Evolutionary conservation across 2,888 invertebrate species (phyloP).

Genomic region (Pteria penguin): DNA sequence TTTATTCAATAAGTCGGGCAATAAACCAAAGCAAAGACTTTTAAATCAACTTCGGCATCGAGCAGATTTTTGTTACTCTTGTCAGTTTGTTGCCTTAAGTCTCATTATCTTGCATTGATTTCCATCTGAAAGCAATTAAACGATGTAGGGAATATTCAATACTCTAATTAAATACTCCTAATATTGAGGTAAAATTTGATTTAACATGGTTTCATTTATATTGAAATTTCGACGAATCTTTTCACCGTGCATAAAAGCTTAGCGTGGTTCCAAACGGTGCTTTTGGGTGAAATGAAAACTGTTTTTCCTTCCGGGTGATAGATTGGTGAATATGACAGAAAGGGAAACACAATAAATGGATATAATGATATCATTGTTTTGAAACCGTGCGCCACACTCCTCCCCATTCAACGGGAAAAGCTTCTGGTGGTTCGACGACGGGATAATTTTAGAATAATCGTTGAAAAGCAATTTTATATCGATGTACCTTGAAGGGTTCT

Average conservation of each 20-base stretch:
- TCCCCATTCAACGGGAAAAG: no score
- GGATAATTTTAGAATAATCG: no score
- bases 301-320: neutral
- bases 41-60: neutral
- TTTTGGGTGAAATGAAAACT: neutral
- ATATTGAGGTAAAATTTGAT: neutral
- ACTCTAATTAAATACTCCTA: neutral
- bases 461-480: no score
- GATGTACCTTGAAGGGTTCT: no score
- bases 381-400: neutral
- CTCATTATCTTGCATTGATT: neutral
- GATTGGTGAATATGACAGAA: neutral
- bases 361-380: neutral
- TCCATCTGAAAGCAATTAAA: neutral
- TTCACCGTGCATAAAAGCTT: no score
- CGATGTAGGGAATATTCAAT: neutral
- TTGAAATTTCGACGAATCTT: no score
- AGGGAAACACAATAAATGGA: neutral
- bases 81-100: neutral
- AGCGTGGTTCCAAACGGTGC: no score
- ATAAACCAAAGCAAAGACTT: neutral
- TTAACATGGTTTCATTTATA: neutral
- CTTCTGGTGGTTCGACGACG: no score
- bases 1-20: neutral
- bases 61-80: neutral